Evolutionary conservation across 2,888 invertebrate species (phyloP), one percentile per base, ranked within the genome.

Genomic region (Napeogenes inachia): DNA sequence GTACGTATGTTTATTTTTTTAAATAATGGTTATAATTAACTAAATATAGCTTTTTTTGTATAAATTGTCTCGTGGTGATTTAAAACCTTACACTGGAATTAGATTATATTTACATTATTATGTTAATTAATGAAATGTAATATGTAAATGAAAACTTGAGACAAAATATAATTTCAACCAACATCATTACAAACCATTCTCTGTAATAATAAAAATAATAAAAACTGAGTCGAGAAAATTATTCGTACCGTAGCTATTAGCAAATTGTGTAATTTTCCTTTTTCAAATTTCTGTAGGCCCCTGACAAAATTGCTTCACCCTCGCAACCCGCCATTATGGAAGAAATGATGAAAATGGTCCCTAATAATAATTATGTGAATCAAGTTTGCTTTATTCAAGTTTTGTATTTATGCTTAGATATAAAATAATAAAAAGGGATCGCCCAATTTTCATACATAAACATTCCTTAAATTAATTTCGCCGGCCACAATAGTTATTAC

Each of bases 261-360:
- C 87, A 84, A 87, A 87, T 88, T 87, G 87, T 85, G 81, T 87
- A 87, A 87, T 87, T 87, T 85, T 87, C 85, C 81, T 88, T 87
- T 86, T 86, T 85, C 82, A 84, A 85, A 81, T 84, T 83, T 82
- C 82, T 81, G 79, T 82, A 82, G 78, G 82, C 74, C 77, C 76
- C 80, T 79, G 79, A 81, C 82, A 77, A 86, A 87, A 87, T 88
- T 85, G 79, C 85, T 85, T 79, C 74, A 74, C 77, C 84, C 84
- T 81, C 81, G 80, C 81, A 81, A 84, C 81, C 82, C 82, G 74
- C 79, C 79, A 81, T 85, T 87, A 80, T 75, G 73, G 75, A 73
- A 77, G 79, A 75, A 83, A 85, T 85, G 79, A 86, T 82, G 83
- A 85, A 86, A 87, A 86, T 85, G 66, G 68, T 61, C 68, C 66